Evolutionary conservation across 2,797 vertebrate species (phyloP), one percentile per base, ranked within the genome.

Genomic region (Lithobates pipiens): DNA sequence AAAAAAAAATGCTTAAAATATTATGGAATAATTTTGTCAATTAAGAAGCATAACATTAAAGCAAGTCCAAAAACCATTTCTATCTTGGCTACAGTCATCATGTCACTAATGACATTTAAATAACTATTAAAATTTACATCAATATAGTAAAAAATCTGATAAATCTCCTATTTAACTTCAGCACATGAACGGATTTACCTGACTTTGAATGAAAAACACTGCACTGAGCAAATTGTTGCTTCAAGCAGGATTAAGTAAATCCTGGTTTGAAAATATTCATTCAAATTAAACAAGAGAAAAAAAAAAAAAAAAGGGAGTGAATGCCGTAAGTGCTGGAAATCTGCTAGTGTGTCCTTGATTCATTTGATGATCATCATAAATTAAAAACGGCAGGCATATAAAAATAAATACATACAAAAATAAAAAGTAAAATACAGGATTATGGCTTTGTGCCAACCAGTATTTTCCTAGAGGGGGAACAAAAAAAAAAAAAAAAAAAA

Each of bases 391-490:
- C 10, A 4, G 15, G 67, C 29, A 54, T 71, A 54, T 36, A 70
- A 70, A 77, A 70, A 80, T 80, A 71, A 61, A 71, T 81, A 81
- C 32, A 61, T 79, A 79, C 6, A 79, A 69, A 68, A 78, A 68
- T 68, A 69, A 71, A 80, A 34, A 54, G 34, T 16, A 39, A 80
- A 57, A 29, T 25, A 42, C 57, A 81, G 15, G 34, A 71, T 25
- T 21, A 42, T 10, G n/a, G 23, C 6, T 80, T 15, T 21, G 65
- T 29, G 27, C n/a, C 65, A 67, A 67, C 3, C 25, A 29, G 11
- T 67, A 67, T 5, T 29, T 23, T 67, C 25, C 3, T 67, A 25
- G 1, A 61, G 5, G 21, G 54, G 54, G 18, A 63, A 63, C 23
- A 63, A 23, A n/a, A n/a, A n/a, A n/a, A n/a, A 29, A 29, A 1